phyloP scores from a whole-genome alignment of 2,113 vertebrate species.

The Sylvietta virens region DNA sequence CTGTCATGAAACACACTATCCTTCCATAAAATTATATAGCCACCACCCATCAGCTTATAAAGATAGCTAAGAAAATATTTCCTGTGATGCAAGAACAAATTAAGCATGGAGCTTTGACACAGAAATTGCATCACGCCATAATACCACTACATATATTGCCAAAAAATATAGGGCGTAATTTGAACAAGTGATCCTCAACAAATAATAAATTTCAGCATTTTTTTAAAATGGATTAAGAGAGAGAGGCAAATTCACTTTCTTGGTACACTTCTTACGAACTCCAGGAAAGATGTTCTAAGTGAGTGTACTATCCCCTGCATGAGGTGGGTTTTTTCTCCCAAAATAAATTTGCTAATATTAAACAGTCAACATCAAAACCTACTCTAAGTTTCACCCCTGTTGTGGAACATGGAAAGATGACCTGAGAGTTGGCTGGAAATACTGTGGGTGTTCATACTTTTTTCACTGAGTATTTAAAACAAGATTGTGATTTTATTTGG shows the following conservation, averaged over 20 bases:
- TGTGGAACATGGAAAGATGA: not conserved
- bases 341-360: not conserved
- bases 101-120: not conserved
- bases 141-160: not conserved
- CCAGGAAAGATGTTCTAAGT: not conserved
- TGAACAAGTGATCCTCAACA: not conserved
- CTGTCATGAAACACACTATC: not conserved
- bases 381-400: not conserved
- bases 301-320: not conserved
- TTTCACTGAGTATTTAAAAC: not conserved
- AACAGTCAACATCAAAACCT: not conserved
- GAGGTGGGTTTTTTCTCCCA: rapidly evolving
- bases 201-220: not conserved
- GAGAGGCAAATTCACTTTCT: not conserved
- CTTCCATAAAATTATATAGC: not conserved
- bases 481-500: not conserved
- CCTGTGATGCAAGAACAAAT: not conserved
- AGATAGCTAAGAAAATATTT: not conserved
- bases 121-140: not conserved
- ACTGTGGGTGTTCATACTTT: not conserved
- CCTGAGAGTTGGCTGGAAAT: not conserved
- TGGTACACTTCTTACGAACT: not conserved
- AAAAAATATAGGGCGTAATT: not conserved
- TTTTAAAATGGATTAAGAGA: not conserved
- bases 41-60: not conserved